Conservation (phyloP, 2,888 invertebrate genomes). For the Pseudanteris insignis region DNA sequence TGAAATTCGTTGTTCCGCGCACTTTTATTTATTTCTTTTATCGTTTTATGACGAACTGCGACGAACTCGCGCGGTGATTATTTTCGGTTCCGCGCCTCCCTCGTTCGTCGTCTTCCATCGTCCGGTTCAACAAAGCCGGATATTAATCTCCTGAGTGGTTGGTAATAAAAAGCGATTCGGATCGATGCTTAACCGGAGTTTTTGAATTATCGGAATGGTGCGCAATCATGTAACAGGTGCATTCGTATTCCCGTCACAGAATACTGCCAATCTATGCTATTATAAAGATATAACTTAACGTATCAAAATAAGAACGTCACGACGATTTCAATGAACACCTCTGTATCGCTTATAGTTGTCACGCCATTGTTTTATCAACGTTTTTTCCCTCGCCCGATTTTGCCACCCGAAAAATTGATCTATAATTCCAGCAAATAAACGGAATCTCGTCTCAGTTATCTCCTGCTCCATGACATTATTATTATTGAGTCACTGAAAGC, state of each 20-base stretch:
- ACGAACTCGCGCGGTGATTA: conserved; percentile 38
- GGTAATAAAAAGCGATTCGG: conserved; percentile 46
- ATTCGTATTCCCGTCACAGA: conserved; percentile 40
- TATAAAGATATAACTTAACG: conserved; percentile 38
- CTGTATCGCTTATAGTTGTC: too few relatives aligned
- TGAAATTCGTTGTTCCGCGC: conserved; percentile 30
- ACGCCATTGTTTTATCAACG: too few relatives aligned
- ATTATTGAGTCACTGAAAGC: too few relatives aligned
- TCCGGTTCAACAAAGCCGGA: conserved; percentile 45
- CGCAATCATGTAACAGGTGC: conserved; percentile 46
- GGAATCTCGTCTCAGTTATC: too few relatives aligned
- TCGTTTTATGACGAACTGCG: conserved; percentile 42
- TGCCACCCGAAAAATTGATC: too few relatives aligned
- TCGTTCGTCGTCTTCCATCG: conserved; percentile 39
- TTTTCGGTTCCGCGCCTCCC: conserved; percentile 43
- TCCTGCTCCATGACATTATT: too few relatives aligned
- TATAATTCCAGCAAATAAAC: too few relatives aligned
- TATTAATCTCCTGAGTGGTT: conserved; percentile 46
- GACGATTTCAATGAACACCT: background rate
- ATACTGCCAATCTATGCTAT: conserved; percentile 26
- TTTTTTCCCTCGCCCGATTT: too few relatives aligned
- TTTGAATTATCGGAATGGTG: conserved; percentile 46
- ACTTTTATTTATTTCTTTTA: conserved; percentile 40
- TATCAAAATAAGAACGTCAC: conserved; percentile 13
- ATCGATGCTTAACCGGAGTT: conserved; percentile 46